phyloP scores from a whole-genome alignment of 1,140 invertebrate genomes.

The Atopsyche davidsoni region DNA sequence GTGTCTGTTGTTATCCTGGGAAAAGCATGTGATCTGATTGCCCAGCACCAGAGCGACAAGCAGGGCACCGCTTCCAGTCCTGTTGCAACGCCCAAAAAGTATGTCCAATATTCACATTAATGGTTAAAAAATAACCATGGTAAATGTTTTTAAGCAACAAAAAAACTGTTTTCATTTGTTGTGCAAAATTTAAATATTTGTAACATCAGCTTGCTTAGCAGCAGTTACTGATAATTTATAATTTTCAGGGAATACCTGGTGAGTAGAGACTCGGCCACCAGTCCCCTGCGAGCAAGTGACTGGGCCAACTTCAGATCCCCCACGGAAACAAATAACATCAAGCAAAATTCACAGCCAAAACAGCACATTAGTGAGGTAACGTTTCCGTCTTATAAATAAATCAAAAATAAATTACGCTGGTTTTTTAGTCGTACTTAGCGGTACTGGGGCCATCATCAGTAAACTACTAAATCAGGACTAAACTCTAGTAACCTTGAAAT shows the following conservation, averaged over 20 bases:
- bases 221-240: too few species aligned
- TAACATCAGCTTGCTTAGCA: too few species aligned
- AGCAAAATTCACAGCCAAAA: constrained; percentile 12
- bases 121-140: too few species aligned
- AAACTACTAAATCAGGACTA: too few species aligned
- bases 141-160: too few species aligned
- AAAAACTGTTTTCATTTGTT: neutral
- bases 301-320: constrained; percentile 1
- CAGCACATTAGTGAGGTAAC: constrained; percentile 6
- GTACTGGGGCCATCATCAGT: too few species aligned
- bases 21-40: constrained; percentile 79
- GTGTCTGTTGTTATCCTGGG: constrained; percentile 85
- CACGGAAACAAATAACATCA: constrained; percentile 6
- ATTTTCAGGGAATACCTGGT: constrained; percentile 26
- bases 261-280: constrained; percentile 23
- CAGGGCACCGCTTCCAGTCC: constrained; percentile 37
- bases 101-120: too few species aligned
- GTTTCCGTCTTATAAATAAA: too few species aligned
- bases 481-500: too few species aligned
- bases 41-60: constrained; percentile 62
- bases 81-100: constrained; percentile 44
- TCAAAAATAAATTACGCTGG: neutral
- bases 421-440: constrained; percentile 2
- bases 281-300: constrained; percentile 15
- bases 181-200: neutral